phyloP scores from a whole-genome alignment of 1,140 invertebrate genomes.

The Papilio glaucus region DNA sequence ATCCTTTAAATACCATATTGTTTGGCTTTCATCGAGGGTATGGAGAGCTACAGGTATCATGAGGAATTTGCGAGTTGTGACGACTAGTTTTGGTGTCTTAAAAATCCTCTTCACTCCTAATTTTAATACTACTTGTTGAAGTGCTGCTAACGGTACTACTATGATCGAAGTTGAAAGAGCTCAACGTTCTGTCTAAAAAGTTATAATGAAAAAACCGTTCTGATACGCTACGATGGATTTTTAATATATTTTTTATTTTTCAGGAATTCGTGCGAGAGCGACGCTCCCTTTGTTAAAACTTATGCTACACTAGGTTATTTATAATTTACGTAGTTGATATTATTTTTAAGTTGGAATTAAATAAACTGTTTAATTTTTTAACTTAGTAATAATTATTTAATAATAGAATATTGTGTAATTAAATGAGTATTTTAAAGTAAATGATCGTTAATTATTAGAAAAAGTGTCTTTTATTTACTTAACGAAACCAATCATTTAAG shows the following conservation, averaged over 20 bases:
- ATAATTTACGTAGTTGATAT: slow-evolving; percentile 85
- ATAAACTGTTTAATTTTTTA: slow-evolving; percentile 73
- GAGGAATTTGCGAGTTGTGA: too few species aligned
- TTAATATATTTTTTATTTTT: slow-evolving; percentile 71
- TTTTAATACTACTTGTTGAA: too few species aligned
- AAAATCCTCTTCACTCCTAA: too few species aligned
- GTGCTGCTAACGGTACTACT: too few species aligned
- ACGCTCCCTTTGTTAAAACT: slow-evolving; percentile 94
- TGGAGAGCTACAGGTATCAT: too few species aligned
- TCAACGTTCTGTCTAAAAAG: too few species aligned
- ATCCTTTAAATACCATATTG: too few species aligned
- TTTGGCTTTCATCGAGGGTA: too few species aligned
- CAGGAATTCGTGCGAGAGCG: slow-evolving; percentile 93
- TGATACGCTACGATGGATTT: too few species aligned
- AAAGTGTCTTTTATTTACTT: slow-evolving; percentile 59
- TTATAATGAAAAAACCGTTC: too few species aligned
- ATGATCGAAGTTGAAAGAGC: too few species aligned
- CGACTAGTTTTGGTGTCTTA: too few species aligned
- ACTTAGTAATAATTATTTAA: slow-evolving; percentile 71
- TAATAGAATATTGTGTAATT: slow-evolving; percentile 77
- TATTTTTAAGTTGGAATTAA: slow-evolving; percentile 70
- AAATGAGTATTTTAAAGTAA: slow-evolving; percentile 81
- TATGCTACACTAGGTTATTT: slow-evolving; percentile 95
- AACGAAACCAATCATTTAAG: not conserved
- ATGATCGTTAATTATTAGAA: slow-evolving; percentile 82